Conservation (phyloP, 2,888 invertebrate genomes). For the Drosophila longiperda region DNA sequence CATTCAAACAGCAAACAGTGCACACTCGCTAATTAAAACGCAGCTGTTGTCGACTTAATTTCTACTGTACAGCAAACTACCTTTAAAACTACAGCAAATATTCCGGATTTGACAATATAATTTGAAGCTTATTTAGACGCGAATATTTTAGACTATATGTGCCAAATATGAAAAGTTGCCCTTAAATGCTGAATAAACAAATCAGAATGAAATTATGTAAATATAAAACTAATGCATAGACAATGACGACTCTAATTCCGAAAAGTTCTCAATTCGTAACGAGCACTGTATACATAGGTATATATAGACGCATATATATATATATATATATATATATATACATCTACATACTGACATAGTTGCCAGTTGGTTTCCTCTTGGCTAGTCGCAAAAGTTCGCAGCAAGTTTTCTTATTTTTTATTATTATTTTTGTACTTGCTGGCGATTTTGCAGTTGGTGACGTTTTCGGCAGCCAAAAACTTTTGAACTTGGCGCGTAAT, state of each 20-base stretch:
- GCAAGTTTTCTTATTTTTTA: slow-evolving; percentile 40
- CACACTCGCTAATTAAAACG: slow-evolving; percentile 4
- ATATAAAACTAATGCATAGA: neutral
- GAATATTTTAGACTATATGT: neutral
- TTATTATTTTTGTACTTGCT: slow-evolving; percentile 27
- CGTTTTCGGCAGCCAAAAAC: slow-evolving; percentile 79
- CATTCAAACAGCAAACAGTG: slow-evolving; percentile 21
- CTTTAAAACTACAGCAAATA: neutral
- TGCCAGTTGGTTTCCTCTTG: slow-evolving; percentile 42
- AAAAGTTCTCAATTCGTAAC: neutral
- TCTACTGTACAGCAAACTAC: neutral
- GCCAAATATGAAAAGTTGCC: neutral
- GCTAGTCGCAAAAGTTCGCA: slow-evolving; percentile 52
- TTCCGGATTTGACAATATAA: neutral
- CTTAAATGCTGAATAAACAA: neutral
- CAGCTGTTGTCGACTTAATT: neutral
- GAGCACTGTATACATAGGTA: slow-evolving; percentile 1
- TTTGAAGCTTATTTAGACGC: neutral
- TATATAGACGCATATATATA: slow-evolving; percentile 1
- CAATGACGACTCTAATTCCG: slow-evolving; percentile 1
- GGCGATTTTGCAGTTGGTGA: slow-evolving; percentile 71
- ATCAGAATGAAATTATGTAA: neutral
- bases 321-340: slow-evolving; percentile 1
- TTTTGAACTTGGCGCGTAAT: slow-evolving; percentile 69
- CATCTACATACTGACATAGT: slow-evolving; percentile 29